A percentile compares a stretch with the other conserved stretches of the same genome.
These are phyloP conservation scores for Zalophus californianus DNA, from an alignment of 2,797 vertebrate genomes.

Conservation along the genomic window DNA sequence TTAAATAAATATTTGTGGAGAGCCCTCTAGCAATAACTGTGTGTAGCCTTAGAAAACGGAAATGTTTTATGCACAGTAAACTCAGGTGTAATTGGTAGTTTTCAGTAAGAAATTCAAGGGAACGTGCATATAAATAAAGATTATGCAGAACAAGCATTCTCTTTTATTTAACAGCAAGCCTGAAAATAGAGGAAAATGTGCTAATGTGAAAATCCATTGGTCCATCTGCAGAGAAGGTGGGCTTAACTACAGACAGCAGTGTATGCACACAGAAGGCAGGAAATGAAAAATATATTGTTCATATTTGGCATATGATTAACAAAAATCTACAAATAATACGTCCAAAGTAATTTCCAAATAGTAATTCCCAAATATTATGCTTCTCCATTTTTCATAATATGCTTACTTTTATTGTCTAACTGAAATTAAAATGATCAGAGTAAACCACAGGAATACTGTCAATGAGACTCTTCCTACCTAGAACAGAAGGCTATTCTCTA, in stretches of 20 bases:
- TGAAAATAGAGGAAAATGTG: background rate
- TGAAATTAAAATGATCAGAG: background rate
- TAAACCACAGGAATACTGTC: slow-evolving; percentile 27
- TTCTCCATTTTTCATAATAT: background rate
- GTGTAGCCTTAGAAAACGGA: slow-evolving; percentile 43
- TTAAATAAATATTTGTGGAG: slow-evolving; percentile 51
- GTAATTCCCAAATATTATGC: background rate
- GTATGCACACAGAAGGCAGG: background rate
- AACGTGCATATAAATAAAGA: slow-evolving; percentile 15
- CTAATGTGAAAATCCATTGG: background rate
- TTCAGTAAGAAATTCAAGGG: slow-evolving; percentile 19
- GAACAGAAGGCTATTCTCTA: background rate
- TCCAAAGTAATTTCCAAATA: background rate
- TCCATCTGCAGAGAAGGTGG: background rate
- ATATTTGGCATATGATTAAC: background rate
- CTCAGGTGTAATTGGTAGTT: slow-evolving; percentile 11
- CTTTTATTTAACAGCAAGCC: background rate
- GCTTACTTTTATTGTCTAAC: slow-evolving; percentile 16
- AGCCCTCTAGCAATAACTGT: background rate
- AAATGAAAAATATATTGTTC: background rate
- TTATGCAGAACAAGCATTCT: background rate
- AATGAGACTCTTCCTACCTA: background rate
- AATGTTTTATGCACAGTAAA: background rate
- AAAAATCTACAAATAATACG: slow-evolving; percentile 13
- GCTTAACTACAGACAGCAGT: background rate